phyloP scores from a whole-genome alignment of 2,888 invertebrate genomes.

The Cecidostiba fungosa region DNA sequence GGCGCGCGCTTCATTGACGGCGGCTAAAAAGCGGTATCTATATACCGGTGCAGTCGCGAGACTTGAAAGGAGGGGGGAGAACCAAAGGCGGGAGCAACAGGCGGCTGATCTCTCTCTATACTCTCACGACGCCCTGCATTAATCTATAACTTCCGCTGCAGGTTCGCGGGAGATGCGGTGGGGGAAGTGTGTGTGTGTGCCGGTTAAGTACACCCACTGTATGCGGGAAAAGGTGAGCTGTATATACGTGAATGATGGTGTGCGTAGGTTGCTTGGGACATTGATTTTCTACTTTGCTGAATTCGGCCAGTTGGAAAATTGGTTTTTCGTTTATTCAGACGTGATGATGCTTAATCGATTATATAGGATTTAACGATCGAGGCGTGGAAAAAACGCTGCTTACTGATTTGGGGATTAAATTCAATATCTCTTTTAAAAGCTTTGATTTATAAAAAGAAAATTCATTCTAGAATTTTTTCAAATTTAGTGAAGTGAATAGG shows the following conservation, averaged over 20 bases:
- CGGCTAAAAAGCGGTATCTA: background rate
- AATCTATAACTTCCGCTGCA: constrained; percentile 61
- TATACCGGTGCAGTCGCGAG: constrained; percentile 1
- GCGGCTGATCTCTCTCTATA: constrained; percentile 25
- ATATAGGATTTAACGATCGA: background rate
- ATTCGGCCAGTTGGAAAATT: background rate
- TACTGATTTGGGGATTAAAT: no score
- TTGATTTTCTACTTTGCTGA: background rate
- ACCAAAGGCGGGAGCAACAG: constrained; percentile 6
- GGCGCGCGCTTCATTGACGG: constrained; percentile 32
- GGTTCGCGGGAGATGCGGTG: constrained; percentile 2
- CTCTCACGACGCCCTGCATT: constrained; percentile 42
- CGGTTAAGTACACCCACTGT: background rate
- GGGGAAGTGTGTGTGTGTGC: background rate
- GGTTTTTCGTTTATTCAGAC: background rate
- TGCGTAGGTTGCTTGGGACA: background rate
- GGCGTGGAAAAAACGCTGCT: no score
- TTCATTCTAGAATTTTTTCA: no score
- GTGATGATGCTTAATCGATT: background rate
- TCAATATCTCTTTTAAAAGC: no score
- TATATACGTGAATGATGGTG: background rate
- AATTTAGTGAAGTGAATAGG: no score
- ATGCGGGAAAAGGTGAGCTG: background rate
- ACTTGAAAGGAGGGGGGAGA: background rate
- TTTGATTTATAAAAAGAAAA: no score